A percentile compares a stretch with the other conserved stretches of the same genome.
phyloP scores from a whole-genome alignment of 1,140 invertebrate species.

The Halyomorpha halys region DNA sequence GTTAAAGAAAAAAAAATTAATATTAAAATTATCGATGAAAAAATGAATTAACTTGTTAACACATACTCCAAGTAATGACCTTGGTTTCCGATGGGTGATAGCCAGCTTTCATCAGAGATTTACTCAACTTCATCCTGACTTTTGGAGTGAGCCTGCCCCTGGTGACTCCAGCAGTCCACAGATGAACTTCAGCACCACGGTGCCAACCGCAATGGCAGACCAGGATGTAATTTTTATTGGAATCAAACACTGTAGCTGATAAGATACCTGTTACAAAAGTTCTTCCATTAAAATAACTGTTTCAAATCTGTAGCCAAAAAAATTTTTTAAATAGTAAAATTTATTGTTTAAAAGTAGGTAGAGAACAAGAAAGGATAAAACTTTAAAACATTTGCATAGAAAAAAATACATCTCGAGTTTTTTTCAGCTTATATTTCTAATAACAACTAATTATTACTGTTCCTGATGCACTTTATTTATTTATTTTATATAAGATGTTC shows the following conservation, averaged over 20 bases:
- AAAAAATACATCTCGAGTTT: too few relatives aligned
- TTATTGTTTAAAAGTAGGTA: neutral
- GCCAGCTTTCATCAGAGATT: neutral
- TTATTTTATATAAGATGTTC: too few relatives aligned
- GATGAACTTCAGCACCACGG: neutral
- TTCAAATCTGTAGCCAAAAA: neutral
- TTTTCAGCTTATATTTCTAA: too few relatives aligned
- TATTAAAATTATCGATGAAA: neutral
- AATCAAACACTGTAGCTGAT: neutral
- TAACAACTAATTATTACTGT: too few relatives aligned
- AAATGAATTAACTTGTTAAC: neutral
- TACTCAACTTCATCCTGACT: neutral
- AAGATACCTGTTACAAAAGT: neutral
- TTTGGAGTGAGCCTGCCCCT: neutral
- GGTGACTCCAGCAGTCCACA: slow-evolving; percentile 1
- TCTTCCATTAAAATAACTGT: neutral
- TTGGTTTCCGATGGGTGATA: slow-evolving; percentile 1
- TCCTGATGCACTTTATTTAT: too few relatives aligned
- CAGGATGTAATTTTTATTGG: neutral
- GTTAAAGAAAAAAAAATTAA: too few relatives aligned
- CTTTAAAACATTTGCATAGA: too few relatives aligned
- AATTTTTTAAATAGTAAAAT: neutral
- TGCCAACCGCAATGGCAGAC: slow-evolving; percentile 3
- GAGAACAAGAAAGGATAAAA: too few relatives aligned
- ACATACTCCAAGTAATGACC: slow-evolving; percentile 4